Evolutionary conservation across 2,797 vertebrate genomes (phyloP).

Genomic region (Onychomys torridus): DNA sequence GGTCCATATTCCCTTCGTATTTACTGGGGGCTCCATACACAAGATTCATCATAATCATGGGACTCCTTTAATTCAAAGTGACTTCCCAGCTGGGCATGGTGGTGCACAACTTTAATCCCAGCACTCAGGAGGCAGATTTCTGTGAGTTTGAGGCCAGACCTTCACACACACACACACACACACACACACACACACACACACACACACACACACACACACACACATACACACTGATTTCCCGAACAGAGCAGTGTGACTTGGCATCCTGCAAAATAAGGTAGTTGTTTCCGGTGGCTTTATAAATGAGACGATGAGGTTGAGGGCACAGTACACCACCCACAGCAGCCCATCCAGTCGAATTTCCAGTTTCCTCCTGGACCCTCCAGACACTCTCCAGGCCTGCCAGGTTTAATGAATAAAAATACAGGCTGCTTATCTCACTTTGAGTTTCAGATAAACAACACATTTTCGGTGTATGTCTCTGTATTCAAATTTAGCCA

Average conservation of each 20-base stretch:
- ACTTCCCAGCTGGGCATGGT: background rate
- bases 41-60: background rate
- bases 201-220: background rate
- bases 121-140: background rate
- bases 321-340: background rate
- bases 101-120: background rate
- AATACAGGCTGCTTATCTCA: conserved; percentile 11
- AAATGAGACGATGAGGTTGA: background rate
- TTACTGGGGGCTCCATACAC: background rate
- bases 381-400: background rate
- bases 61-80: background rate
- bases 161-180: background rate
- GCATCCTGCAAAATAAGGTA: background rate
- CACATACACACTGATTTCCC: background rate
- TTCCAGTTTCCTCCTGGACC: background rate
- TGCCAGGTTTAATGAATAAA: conserved; percentile 61
- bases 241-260: background rate
- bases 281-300: background rate
- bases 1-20: background rate
- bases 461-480: conserved; percentile 39
- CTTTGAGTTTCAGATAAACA: conserved; percentile 59
- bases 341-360: background rate
- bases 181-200: background rate
- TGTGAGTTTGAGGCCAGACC: background rate
- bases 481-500: conserved; percentile 52